Percentiles rank a stretch among this genome's conserved stretches.
Conservation (phyloP, 2,888 invertebrate genomes). For the Lithophane socia region DNA sequence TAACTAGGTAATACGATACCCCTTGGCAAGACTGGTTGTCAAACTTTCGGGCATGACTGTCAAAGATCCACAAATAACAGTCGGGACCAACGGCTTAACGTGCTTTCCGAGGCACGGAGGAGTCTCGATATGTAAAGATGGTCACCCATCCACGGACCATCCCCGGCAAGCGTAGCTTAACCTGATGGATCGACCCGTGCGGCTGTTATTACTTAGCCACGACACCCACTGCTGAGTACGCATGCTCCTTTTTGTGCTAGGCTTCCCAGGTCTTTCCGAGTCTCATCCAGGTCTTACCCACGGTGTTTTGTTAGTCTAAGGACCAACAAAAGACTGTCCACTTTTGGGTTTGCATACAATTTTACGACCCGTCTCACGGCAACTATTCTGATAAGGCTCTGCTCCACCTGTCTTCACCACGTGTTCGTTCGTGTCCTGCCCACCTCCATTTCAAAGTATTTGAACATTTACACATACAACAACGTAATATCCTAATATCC, state of each 20-base stretch:
- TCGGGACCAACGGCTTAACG: no score
- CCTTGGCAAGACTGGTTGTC: no score
- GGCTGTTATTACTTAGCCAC: no score
- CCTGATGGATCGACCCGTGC: no score
- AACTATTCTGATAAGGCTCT: neutral
- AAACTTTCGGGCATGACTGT: no score
- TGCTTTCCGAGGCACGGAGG: no score
- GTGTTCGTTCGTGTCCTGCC: neutral
- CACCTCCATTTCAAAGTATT: neutral
- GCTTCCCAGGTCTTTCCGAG: no score
- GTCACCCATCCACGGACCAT: no score
- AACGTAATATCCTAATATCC: slow-evolving; percentile 29
- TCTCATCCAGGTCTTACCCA: neutral
- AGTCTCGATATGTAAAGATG: no score
- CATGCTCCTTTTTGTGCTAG: neutral
- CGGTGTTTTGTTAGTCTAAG: neutral
- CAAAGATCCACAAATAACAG: no score
- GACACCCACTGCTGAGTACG: neutral
- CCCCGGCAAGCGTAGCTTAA: no score
- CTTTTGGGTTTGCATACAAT: neutral
- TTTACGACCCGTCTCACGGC: neutral
- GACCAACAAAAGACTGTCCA: neutral
- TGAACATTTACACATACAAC: neutral
- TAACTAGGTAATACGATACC: no score
- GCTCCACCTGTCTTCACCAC: neutral